phyloP scores from a whole-genome alignment of 2,113 vertebrate species.

The Serinus canaria region DNA sequence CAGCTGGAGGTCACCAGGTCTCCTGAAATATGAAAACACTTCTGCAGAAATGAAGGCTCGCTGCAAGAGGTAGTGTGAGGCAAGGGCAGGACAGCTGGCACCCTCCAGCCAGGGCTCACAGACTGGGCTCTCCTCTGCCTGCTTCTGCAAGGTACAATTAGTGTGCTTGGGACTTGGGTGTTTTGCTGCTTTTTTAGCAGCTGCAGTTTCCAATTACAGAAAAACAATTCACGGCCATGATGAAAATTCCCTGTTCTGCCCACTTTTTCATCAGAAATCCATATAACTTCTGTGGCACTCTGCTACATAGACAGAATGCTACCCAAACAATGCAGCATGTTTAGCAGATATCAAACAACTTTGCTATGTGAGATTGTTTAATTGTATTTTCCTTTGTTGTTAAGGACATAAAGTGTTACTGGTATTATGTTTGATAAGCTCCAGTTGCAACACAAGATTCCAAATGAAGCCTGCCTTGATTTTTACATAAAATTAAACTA shows the following conservation, averaged over 20 bases:
- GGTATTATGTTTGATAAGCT: neutral
- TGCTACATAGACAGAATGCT: neutral
- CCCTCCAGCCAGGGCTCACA: neutral
- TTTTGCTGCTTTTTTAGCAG: neutral
- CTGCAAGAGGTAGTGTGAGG: neutral
- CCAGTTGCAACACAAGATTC: conserved; percentile 4
- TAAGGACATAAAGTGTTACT: neutral
- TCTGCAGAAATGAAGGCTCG: neutral
- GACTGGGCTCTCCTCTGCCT: neutral
- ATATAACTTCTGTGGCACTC: fast-evolving
- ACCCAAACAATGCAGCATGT: neutral
- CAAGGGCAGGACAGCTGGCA: neutral
- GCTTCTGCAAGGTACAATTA: neutral
- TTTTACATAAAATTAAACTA: conserved; percentile 17
- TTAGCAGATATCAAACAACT: neutral
- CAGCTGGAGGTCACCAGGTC: neutral
- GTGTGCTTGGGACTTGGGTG: neutral
- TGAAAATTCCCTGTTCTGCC: neutral
- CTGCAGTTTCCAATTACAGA: neutral
- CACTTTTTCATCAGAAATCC: neutral
- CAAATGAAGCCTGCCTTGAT: conserved; percentile 3
- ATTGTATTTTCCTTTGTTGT: conserved; percentile 41
- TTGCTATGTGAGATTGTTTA: neutral
- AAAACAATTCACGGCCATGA: fast-evolving
- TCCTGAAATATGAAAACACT: fast-evolving